Evolutionary conservation across 2,797 vertebrate species (phyloP), one percentile per base, ranked within the genome.

Genomic region (Chrosomus eos): DNA sequence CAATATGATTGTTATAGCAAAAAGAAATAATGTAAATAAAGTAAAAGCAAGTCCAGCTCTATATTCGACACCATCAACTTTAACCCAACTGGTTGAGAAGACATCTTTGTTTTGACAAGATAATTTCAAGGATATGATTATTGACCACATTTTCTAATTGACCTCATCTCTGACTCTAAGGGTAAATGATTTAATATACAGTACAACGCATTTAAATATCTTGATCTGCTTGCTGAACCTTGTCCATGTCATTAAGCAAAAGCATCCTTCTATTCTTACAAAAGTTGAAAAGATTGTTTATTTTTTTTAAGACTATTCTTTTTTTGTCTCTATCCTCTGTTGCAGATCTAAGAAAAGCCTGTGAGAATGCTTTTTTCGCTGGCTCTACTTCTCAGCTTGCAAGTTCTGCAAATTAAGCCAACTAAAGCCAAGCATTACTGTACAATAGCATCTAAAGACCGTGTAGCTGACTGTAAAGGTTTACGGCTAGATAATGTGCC

Each of bases 381-480:
- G 8, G 88, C 71, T 58, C 68, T 83, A 73, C 33, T 95, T 58
- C 79, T 91, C 78, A 90, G 88, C 79, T 81, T 84, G 3, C 87
- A 90, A 9, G 91, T 87, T n/a, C 87, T 91, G 16, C 87, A 88
- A 36, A 67, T 53, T 55, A 53, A 81, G 70, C 55, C 90, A 72
- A 67, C 80, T 48, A 73, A 84, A 87, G 62, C 84, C 45, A 60
- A 82, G 33, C 81, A 51, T 19, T 82, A 78, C 74, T 89, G 89
- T 82, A 67, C 64, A 40, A 86, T 90, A 78, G 45, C 81, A 85
- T 38, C 48, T 83, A 79, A 90, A 1, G 85, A 89, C 55, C 91
- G 38, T 48, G 82, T 68, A 0, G 96, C 93, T 64, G 86, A 93
- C 90, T 97, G 96, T 88, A 80, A 88, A 36, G 96, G 96, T 1